These are phyloP conservation scores for Drosophila triauraria DNA, from an alignment of 1,140 invertebrate species.

Conservation along the genomic window DNA sequence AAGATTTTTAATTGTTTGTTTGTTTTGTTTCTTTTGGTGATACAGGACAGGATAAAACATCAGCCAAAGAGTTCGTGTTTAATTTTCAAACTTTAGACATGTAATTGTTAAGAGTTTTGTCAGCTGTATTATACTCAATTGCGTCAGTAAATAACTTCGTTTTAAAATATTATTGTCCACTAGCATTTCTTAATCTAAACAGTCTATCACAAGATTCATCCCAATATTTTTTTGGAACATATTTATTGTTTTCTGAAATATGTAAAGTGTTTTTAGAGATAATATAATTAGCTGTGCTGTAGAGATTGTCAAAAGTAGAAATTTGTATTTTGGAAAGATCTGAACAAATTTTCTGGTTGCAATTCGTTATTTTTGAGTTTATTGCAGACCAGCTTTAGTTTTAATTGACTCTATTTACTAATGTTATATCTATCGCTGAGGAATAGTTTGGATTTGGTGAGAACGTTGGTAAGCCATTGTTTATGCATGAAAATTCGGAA, in stretches of 20 bases:
- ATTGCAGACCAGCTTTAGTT: no score
- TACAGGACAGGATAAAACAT: neutral
- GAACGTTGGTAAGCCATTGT: neutral
- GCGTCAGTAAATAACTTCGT: neutral
- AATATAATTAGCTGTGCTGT: neutral
- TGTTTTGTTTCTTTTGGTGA: slow-evolving; percentile 7
- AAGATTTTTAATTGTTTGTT: no score
- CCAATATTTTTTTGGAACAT: neutral
- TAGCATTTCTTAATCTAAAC: slow-evolving; percentile 9
- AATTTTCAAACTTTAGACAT: neutral
- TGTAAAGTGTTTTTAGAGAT: slow-evolving; percentile 1
- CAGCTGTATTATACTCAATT: neutral
- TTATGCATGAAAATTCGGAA: neutral
- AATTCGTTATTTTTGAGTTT: no score
- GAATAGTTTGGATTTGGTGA: neutral
- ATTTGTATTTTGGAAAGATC: slow-evolving; percentile 7
- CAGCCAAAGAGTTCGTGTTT: neutral
- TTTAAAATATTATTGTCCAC: slow-evolving; percentile 8
- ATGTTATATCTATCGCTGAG: neutral
- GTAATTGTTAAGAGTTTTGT: slow-evolving; percentile 1
- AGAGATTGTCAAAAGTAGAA: neutral
- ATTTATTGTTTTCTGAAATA: slow-evolving; percentile 3
- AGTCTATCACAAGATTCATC: neutral
- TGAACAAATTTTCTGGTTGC: neutral
- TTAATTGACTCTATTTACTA: neutral